These are phyloP conservation scores for Scomber scombrus DNA, from an alignment of 2,113 vertebrate species.

Conservation along the genomic window DNA sequence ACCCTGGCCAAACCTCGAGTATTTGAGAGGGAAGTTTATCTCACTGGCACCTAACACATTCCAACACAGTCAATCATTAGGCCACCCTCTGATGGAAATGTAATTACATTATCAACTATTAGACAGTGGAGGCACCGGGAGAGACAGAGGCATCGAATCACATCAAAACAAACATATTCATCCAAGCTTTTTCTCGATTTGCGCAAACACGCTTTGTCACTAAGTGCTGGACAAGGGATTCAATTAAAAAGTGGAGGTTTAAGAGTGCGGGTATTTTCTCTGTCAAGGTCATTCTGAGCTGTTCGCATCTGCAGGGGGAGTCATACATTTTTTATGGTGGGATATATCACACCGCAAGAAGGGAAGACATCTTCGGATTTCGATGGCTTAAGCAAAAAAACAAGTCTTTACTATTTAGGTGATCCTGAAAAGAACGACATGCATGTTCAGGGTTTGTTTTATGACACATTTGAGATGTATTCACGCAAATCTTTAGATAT, in stretches of 20 bases:
- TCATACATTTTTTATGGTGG: slow-evolving; percentile 31
- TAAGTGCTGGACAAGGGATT: slow-evolving; percentile 30
- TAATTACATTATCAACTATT: slow-evolving; percentile 81
- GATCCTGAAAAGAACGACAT: background rate
- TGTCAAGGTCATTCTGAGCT: slow-evolving; percentile 51
- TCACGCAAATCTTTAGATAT: background rate
- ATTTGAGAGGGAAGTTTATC: slow-evolving; percentile 67
- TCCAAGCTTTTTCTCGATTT: slow-evolving; percentile 26
- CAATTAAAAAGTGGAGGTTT: slow-evolving; percentile 27
- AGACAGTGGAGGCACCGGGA: slow-evolving; percentile 47
- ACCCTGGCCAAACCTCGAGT: slow-evolving; percentile 22
- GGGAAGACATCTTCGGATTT: slow-evolving; percentile 12
- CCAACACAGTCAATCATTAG: slow-evolving; percentile 64
- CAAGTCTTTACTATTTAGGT: background rate
- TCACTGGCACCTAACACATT: slow-evolving; percentile 53
- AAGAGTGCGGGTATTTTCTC: background rate
- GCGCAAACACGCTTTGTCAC: slow-evolving; percentile 33
- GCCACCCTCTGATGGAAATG: slow-evolving; percentile 66
- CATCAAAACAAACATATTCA: slow-evolving; percentile 55
- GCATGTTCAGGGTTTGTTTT: background rate
- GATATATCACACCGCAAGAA: slow-evolving; percentile 3
- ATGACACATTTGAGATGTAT: background rate
- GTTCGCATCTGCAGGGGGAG: slow-evolving; percentile 23
- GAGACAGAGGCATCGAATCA: slow-evolving; percentile 36
- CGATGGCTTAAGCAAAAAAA: background rate